Evolutionary conservation across 2,888 invertebrate species (phyloP), one percentile per base, ranked within the genome.

Genomic region (Pristionchus fissidentatus): DNA sequence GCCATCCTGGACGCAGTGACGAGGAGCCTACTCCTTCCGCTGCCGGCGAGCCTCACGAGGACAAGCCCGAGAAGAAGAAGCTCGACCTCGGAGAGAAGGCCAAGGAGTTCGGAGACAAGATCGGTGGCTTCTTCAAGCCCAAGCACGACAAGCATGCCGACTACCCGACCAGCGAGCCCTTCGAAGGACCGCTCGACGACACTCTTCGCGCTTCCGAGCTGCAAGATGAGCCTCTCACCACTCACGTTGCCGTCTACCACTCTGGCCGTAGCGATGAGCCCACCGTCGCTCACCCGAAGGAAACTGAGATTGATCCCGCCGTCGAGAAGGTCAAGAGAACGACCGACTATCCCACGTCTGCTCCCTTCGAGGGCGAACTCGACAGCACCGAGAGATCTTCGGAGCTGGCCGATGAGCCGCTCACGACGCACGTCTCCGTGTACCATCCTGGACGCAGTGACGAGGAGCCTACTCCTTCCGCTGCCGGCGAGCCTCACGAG

Each of bases 391-490:
- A 75, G 10, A 41, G 49, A 75, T 26, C 46, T 22, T 46, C 46
- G 13, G 75, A 75, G 22, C 29, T 75, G 75, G 43, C 43, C 26
- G 41, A 41, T 29, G 75, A 75, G 46, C 75, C 75, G 26, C 29
- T 75, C 46, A 46, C 41, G 15, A 26, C 75, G 10, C 75, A 75
- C 35, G 75, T 46, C 13, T 43, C 75, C 29, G 75, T 75, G 19
- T 75, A 75, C 75, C 75, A 75, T 43, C 49, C 75, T 26, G 75
- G 75, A 26, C 75, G 46, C 26, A 75, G 75, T 22, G 75, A 75
- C 32, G 75, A 75, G 29, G 57, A 57, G 57, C 57, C n/a, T 8
- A n/a, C n/a, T 15, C 57, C 57, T 15, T 57, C 57, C n/a, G 10
- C n/a, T n/a, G 29, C 41, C 29, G 29, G 7, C 26, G 46, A 13